Evolutionary conservation across 1,140 invertebrate species (phyloP).

Genomic region (Pseudomyrmex sp.): DNA sequence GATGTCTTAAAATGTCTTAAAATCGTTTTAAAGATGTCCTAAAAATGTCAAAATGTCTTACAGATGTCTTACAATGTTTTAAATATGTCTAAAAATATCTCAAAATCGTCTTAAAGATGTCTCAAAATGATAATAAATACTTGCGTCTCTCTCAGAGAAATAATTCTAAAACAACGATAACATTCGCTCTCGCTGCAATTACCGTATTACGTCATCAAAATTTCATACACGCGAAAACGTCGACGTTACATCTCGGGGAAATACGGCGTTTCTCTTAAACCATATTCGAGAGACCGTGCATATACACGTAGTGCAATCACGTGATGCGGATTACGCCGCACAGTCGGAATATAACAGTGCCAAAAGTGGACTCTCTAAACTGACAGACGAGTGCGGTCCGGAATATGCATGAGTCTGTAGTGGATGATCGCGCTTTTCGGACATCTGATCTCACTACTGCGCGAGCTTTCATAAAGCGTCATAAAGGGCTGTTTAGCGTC

Average conservation of each 20-base stretch:
- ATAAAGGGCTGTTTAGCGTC: conserved; percentile 46
- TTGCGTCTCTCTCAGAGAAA: no score
- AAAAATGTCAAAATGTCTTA: no score
- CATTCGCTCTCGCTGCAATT: no score
- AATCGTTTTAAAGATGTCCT: no score
- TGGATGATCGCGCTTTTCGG: conserved; percentile 35
- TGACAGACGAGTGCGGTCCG: conserved; percentile 41
- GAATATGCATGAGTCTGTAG: conserved; percentile 58
- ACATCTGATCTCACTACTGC: conserved; percentile 41
- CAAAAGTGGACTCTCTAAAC: conserved; percentile 47
- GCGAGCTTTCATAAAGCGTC: background rate
- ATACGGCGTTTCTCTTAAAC: conserved; percentile 24
- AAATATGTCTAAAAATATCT: no score
- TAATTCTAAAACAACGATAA: no score
- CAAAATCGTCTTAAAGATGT: no score
- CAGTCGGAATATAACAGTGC: conserved; percentile 51
- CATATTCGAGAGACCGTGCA: background rate
- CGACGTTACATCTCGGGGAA: background rate
- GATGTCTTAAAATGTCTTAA: no score
- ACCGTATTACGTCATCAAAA: background rate
- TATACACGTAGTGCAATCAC: conserved; percentile 40
- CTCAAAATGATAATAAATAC: no score
- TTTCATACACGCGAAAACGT: background rate
- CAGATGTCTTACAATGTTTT: no score
- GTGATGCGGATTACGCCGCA: conserved; percentile 38